Percentiles rank a stretch among this genome's conserved stretches.
These are phyloP conservation scores for Nysson spinosus DNA, from an alignment of 2,888 invertebrate species.

Conservation along the genomic window DNA sequence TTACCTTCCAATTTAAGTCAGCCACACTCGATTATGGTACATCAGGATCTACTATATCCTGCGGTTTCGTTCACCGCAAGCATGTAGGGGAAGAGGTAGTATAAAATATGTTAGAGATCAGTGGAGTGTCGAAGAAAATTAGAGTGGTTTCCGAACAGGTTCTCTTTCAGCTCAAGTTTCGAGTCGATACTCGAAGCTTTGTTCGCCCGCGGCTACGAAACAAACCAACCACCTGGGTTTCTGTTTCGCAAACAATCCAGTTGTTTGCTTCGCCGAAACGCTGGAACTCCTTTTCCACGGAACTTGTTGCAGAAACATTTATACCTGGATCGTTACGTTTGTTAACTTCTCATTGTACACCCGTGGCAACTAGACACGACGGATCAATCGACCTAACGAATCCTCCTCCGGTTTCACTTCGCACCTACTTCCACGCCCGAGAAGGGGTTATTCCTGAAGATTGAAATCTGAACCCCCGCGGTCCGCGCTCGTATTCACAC, in stretches of 20 bases:
- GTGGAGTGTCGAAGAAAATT: constrained; percentile 29
- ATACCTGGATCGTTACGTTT: neutral
- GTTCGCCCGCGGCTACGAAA: constrained; percentile 3
- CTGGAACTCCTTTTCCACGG: constrained; percentile 1
- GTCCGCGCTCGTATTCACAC: too few relatives aligned
- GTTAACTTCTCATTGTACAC: neutral
- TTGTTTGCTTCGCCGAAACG: constrained; percentile 19
- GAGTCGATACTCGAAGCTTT: neutral
- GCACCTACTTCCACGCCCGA: neutral
- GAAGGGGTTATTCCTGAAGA: constrained; percentile 10
- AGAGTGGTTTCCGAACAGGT: constrained; percentile 38
- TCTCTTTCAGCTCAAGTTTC: constrained; percentile 2
- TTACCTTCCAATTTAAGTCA: constrained; percentile 42
- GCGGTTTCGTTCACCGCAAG: constrained; percentile 21
- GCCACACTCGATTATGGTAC: constrained; percentile 29
- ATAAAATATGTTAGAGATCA: neutral
- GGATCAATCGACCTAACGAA: constrained; percentile 13
- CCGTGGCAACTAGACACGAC: neutral
- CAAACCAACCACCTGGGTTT: constrained; percentile 18
- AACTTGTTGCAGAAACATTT: constrained; percentile 20
- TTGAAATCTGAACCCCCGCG: neutral
- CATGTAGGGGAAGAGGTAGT: neutral
- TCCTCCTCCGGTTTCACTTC: constrained; percentile 5
- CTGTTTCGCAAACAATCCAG: constrained; percentile 33
- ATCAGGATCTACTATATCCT: constrained; percentile 24